These are phyloP conservation scores for Flexamia atlantica DNA, from an alignment of 2,888 invertebrate genomes.

Conservation along the genomic window DNA sequence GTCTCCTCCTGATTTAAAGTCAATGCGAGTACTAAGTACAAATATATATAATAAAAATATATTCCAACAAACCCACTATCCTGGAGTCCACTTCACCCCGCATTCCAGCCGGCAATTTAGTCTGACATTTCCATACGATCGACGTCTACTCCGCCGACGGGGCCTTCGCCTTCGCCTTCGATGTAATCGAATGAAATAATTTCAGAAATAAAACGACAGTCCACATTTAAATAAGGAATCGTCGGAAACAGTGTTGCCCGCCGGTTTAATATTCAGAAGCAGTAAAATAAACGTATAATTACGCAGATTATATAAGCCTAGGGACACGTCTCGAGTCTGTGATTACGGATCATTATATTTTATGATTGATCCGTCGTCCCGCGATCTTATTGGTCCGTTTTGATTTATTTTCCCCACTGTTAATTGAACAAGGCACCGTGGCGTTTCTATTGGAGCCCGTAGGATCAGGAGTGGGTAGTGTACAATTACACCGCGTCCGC, in stretches of 20 bases:
- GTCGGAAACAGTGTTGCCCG: conserved; percentile 60
- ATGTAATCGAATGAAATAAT: conserved; percentile 55
- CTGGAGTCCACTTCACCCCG: too few relatives aligned
- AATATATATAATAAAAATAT: too few relatives aligned
- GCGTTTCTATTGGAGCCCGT: conserved; percentile 32
- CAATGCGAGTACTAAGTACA: too few relatives aligned
- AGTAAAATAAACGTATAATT: conserved; percentile 60
- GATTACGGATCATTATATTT: conserved; percentile 62
- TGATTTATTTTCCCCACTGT: conserved; percentile 62
- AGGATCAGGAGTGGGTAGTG: conserved; percentile 11
- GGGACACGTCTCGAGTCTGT: conserved; percentile 50
- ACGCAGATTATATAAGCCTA: conserved; percentile 60
- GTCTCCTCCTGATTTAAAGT: too few relatives aligned
- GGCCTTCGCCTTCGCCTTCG: too few relatives aligned
- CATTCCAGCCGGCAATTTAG: conserved; percentile 15
- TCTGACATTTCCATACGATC: conserved; percentile 47
- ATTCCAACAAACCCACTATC: too few relatives aligned
- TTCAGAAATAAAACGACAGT: conserved; percentile 52
- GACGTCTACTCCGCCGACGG: conserved; percentile 34
- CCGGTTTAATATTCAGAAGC: conserved; percentile 60
- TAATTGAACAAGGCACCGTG: conserved; percentile 61
- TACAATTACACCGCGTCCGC: not conserved
- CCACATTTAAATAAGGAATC: conserved; percentile 60
- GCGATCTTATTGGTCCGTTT: conserved; percentile 59
- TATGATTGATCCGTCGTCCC: conserved; percentile 60